These are phyloP conservation scores for Syngnathus scovelli DNA, from an alignment of 2,113 vertebrate genomes.

Conservation along the genomic window DNA sequence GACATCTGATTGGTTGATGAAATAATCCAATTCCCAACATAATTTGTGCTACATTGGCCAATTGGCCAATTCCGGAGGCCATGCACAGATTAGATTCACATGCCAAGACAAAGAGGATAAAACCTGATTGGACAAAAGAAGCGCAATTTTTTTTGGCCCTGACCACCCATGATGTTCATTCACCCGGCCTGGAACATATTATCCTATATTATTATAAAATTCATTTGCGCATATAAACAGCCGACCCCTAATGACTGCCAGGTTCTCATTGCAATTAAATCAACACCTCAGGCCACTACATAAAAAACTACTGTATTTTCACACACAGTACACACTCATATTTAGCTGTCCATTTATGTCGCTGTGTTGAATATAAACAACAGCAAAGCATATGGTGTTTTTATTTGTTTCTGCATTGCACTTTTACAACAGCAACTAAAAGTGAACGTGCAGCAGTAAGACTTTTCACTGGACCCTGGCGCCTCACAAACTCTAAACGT, in stretches of 20 bases:
- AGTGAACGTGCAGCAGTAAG: slow-evolving; percentile 61
- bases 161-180: background rate
- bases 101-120: too few relatives aligned
- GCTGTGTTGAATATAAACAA: slow-evolving; percentile 53
- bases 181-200: background rate
- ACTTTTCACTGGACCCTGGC: slow-evolving; percentile 62
- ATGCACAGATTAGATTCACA: too few relatives aligned
- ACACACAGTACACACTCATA: slow-evolving; percentile 42
- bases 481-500: slow-evolving; percentile 63
- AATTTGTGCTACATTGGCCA: too few relatives aligned
- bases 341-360: slow-evolving; percentile 49
- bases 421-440: slow-evolving; percentile 69
- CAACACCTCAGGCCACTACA: background rate
- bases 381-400: slow-evolving; percentile 68
- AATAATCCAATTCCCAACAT: too few relatives aligned
- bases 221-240: background rate
- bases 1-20: too few relatives aligned
- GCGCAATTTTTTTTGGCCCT: background rate
- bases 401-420: slow-evolving; percentile 63
- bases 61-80: too few relatives aligned
- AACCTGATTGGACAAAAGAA: too few relatives aligned
- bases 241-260: background rate
- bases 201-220: background rate
- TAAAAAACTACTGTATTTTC: slow-evolving; percentile 26
- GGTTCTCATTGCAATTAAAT: background rate